A percentile compares a stretch with the other conserved stretches of the same genome.
phyloP scores from a whole-genome alignment of 2,113 vertebrate species.

The Pimephales promelas region DNA sequence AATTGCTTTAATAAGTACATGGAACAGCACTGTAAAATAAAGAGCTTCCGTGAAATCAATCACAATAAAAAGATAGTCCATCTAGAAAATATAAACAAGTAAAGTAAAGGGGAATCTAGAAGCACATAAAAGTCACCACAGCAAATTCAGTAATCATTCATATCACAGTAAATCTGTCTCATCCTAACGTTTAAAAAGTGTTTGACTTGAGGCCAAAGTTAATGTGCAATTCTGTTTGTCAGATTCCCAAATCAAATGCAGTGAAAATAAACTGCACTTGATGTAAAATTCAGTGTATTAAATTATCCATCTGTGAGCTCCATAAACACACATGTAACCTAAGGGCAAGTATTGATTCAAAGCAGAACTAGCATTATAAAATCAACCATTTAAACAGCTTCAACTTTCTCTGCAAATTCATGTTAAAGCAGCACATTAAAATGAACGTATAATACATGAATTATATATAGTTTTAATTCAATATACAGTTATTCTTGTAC shows the following conservation, averaged over 20 bases:
- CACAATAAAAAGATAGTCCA: background rate
- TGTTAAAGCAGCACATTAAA: background rate
- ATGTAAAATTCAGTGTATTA: slow-evolving; percentile 26
- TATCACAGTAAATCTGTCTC: background rate
- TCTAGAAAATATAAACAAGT: background rate
- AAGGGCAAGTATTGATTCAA: slow-evolving; percentile 60
- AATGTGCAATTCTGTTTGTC: slow-evolving; percentile 17
- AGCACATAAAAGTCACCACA: background rate
- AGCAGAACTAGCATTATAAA: background rate
- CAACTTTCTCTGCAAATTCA: background rate
- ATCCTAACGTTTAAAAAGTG: background rate
- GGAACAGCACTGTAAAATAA: too few relatives aligned
- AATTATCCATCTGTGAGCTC: slow-evolving; percentile 21
- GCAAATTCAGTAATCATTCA: background rate
- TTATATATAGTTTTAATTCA: too few relatives aligned
- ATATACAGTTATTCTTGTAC: background rate
- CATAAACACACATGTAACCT: slow-evolving; percentile 56
- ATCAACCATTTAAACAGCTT: background rate
- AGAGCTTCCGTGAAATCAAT: too few relatives aligned
- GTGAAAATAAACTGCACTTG: background rate
- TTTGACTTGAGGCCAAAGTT: background rate
- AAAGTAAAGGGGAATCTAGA: background rate
- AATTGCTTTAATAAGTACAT: too few relatives aligned
- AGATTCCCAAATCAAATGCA: background rate
- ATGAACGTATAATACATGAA: too few relatives aligned